Conservation (phyloP, 2,888 invertebrate genomes). For the Zygothrica quintamaculata region DNA sequence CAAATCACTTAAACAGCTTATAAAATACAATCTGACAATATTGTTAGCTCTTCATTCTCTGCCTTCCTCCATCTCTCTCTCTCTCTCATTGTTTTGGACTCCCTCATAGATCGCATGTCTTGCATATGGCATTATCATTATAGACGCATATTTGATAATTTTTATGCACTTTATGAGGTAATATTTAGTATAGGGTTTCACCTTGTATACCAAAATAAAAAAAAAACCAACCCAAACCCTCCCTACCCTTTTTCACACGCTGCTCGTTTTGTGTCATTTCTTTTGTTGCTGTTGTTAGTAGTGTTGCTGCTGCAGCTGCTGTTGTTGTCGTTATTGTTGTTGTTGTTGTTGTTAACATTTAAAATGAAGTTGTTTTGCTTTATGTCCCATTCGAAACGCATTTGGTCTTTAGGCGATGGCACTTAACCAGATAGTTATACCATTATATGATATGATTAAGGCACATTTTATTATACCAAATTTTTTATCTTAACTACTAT, state of each 20-base stretch:
- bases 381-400: slow-evolving; percentile 19
- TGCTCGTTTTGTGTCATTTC: slow-evolving; percentile 37
- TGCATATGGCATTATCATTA: slow-evolving; percentile 58
- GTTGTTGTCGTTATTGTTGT: no score
- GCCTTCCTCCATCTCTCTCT: no score
- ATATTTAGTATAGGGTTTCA: slow-evolving; percentile 22
- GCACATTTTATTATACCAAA: slow-evolving; percentile 50
- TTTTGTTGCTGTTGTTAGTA: no score
- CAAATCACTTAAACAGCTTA: slow-evolving; percentile 50
- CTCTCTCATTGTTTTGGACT: no score
- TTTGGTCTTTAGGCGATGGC: neutral
- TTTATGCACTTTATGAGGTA: slow-evolving; percentile 55
- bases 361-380: slow-evolving; percentile 36
- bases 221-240: no score
- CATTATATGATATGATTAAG: slow-evolving; percentile 33
- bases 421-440: no score
- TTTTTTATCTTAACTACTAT: no score
- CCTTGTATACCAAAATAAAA: no score
- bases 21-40: slow-evolving; percentile 22
- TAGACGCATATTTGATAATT: slow-evolving; percentile 38
- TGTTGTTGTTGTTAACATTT: no score
- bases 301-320: no score
- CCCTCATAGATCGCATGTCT: slow-evolving; percentile 49
- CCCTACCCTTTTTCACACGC: slow-evolving; percentile 48
- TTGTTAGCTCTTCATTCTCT: no score